Evolutionary conservation across 2,888 invertebrate species (phyloP).

Genomic region (Pocota personata): DNA sequence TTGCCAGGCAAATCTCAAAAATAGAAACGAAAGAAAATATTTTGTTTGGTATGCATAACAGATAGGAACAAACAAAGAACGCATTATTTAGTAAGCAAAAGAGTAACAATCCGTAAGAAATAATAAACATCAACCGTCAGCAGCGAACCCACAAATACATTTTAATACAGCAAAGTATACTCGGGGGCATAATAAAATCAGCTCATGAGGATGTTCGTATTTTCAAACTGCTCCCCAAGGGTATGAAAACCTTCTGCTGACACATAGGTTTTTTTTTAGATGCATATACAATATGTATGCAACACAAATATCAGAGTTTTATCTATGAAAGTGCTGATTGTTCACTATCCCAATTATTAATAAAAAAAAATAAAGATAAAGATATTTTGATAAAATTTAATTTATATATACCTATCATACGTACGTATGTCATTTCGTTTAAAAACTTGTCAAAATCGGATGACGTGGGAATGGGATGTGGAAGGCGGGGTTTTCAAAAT

Average conservation of each 20-base stretch:
- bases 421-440: too few relatives aligned
- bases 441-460: too few relatives aligned
- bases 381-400: too few relatives aligned
- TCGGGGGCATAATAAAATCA: background rate
- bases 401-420: too few relatives aligned
- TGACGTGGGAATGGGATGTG: too few relatives aligned
- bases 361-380: too few relatives aligned
- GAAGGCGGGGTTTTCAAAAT: too few relatives aligned
- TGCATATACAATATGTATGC: too few relatives aligned
- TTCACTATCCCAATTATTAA: too few relatives aligned
- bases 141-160: background rate
- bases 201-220: background rate
- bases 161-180: background rate
- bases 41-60: background rate
- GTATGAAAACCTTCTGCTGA: background rate
- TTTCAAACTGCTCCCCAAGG: background rate
- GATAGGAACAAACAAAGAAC: background rate
- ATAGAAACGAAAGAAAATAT: background rate
- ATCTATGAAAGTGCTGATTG: too few relatives aligned
- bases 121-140: background rate
- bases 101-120: background rate
- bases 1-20: background rate
- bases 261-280: too few relatives aligned
- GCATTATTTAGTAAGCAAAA: background rate
- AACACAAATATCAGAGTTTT: too few relatives aligned